phyloP scores from a whole-genome alignment of 2,888 invertebrate genomes.

The Tupiocoris notatus region DNA sequence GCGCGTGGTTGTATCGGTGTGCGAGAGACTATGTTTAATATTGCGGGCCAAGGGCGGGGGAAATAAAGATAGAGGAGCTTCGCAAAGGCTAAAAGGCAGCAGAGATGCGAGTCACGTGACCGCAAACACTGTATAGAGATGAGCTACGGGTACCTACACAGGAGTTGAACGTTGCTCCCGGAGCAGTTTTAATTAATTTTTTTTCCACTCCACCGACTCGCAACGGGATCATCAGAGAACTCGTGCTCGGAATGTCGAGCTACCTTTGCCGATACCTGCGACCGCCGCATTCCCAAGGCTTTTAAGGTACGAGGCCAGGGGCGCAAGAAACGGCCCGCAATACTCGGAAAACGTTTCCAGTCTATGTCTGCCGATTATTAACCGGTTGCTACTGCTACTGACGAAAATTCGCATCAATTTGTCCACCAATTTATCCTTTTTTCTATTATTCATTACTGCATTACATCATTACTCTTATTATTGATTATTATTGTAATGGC shows the following conservation, averaged over 20 bases:
- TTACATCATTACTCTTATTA: too few relatives aligned
- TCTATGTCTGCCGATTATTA: too few relatives aligned
- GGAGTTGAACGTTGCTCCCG: neutral
- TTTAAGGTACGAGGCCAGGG: neutral
- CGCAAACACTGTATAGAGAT: neutral
- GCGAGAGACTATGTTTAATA: neutral
- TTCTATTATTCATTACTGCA: too few relatives aligned
- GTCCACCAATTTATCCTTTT: too few relatives aligned
- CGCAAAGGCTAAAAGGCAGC: neutral
- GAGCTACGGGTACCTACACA: neutral
- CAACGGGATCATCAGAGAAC: conserved; percentile 26
- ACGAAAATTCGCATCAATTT: too few relatives aligned
- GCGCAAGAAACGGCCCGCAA: neutral
- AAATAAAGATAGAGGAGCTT: neutral
- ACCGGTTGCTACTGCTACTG: too few relatives aligned
- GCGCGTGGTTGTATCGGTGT: neutral
- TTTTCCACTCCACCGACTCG: conserved; percentile 28
- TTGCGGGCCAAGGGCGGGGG: neutral
- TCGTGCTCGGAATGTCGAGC: neutral
- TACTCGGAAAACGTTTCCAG: too few relatives aligned
- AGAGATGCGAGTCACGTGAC: neutral
- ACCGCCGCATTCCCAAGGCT: neutral
- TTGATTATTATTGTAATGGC: too few relatives aligned
- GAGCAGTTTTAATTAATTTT: conserved; percentile 30
- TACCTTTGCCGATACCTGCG: neutral